Conservation (phyloP, 1,140 invertebrate genomes). For the Psix sp. region DNA sequence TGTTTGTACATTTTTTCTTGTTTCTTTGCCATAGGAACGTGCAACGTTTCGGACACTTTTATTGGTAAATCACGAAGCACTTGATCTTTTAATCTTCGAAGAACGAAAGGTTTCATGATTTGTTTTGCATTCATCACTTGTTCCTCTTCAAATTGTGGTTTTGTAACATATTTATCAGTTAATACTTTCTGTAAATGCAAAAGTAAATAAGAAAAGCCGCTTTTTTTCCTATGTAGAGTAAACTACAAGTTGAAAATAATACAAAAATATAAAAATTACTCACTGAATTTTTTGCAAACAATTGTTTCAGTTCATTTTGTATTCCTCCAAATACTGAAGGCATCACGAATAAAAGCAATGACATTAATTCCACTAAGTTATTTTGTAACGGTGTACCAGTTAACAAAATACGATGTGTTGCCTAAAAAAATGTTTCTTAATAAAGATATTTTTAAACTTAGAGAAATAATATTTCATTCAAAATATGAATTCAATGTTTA, state of each 20-base stretch:
- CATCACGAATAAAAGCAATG: conserved; percentile 96
- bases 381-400: conserved; percentile 97
- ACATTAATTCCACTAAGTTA: conserved; percentile 96
- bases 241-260: too few relatives aligned
- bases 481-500: too few relatives aligned
- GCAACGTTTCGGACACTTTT: conserved; percentile 85
- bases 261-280: conserved; percentile 67
- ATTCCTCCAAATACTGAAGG: conserved; percentile 94
- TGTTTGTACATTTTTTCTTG: conserved; percentile 87
- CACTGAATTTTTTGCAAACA: conserved; percentile 87
- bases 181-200: conserved; percentile 67
- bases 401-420: conserved; percentile 87
- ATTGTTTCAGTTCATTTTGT: conserved; percentile 89
- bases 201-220: background rate
- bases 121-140: conserved; percentile 94
- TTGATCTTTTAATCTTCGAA: conserved; percentile 91
- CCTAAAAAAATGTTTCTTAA: conserved; percentile 76
- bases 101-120: conserved; percentile 97
- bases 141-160: conserved; percentile 89
- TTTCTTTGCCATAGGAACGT: conserved; percentile 81
- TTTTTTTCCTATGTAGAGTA: too few relatives aligned
- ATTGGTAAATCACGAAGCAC: conserved; percentile 89
- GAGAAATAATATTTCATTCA: too few relatives aligned
- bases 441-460: conserved; percentile 2
- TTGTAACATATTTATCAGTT: conserved; percentile 73